Evolutionary conservation across 2,113 vertebrate species (phyloP).

Genomic region (Lutjanus erythropterus): DNA sequence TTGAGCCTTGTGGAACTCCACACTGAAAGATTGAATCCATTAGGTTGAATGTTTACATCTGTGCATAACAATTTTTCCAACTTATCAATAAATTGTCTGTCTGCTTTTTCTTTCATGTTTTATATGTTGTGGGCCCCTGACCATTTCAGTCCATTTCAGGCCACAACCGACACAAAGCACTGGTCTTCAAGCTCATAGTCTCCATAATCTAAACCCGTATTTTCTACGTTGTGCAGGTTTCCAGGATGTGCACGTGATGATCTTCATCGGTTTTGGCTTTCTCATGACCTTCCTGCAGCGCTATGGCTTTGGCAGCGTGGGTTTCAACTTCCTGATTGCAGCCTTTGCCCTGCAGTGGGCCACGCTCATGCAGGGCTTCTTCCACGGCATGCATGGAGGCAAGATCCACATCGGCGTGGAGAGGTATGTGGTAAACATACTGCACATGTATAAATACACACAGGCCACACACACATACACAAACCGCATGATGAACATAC

Average conservation of each 20-base stretch:
- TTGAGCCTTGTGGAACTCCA: not conserved
- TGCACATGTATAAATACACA: not conserved
- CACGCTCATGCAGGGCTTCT: slow-evolving; percentile 90
- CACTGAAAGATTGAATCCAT: not conserved
- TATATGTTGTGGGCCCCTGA: not conserved
- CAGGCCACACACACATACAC: not conserved
- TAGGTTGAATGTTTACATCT: not conserved
- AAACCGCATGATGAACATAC: not conserved
- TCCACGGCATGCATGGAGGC: slow-evolving; percentile 83
- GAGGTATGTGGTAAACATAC: slow-evolving; percentile 81
- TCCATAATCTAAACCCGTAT: not conserved
- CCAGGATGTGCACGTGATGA: slow-evolving; percentile 90
- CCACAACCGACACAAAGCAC: not conserved
- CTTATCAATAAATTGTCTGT: not conserved
- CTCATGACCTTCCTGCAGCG: slow-evolving; percentile 92
- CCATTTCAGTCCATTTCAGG: not conserved
- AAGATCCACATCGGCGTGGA: slow-evolving; percentile 89
- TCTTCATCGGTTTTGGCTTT: slow-evolving; percentile 94
- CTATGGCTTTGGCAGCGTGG: slow-evolving; percentile 87
- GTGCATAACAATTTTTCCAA: not conserved
- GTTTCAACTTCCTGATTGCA: slow-evolving; percentile 90
- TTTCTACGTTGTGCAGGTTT: slow-evolving; percentile 83
- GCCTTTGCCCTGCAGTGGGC: slow-evolving; percentile 93
- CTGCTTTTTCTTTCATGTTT: not conserved
- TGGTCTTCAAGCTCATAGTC: not conserved